Evolutionary conservation across 2,113 vertebrate genomes (phyloP).

Genomic region (Trogon surrucura): DNA sequence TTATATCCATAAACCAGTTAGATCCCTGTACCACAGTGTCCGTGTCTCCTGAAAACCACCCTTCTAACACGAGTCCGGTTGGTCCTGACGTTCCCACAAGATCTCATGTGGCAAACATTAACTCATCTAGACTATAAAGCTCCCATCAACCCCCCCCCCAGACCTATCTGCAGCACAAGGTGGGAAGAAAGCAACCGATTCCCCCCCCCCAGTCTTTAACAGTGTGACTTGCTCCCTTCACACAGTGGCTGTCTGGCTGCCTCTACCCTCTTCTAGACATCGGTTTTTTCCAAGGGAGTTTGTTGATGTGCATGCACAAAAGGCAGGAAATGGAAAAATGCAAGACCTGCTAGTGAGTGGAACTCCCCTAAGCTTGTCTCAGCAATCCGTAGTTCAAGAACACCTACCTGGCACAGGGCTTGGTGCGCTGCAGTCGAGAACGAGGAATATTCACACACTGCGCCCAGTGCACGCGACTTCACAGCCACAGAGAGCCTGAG

Average conservation of each 20-base stretch:
- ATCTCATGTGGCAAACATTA: background rate
- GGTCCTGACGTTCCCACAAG: background rate
- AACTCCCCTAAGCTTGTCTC: background rate
- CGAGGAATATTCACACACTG: background rate
- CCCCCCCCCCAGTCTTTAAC: background rate
- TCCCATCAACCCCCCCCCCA: rapidly evolving
- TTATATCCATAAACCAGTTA: background rate
- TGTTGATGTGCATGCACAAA: background rate
- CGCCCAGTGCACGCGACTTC: rapidly evolving
- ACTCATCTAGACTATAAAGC: background rate
- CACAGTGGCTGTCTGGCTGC: background rate
- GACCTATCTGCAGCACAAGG: background rate
- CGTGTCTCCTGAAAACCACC: background rate
- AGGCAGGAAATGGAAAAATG: slow-evolving; percentile 27
- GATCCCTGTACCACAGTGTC: background rate
- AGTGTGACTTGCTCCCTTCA: background rate
- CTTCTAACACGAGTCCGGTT: background rate
- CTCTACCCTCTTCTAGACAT: background rate
- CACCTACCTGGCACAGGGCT: background rate
- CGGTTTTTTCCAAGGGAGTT: background rate
- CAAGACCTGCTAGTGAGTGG: background rate
- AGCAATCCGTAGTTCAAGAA: background rate
- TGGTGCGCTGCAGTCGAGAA: background rate
- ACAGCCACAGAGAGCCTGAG: background rate
- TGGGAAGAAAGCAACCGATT: background rate